These are phyloP conservation scores for Periplaneta americana DNA, from an alignment of 1,140 invertebrate species.

Conservation along the genomic window DNA sequence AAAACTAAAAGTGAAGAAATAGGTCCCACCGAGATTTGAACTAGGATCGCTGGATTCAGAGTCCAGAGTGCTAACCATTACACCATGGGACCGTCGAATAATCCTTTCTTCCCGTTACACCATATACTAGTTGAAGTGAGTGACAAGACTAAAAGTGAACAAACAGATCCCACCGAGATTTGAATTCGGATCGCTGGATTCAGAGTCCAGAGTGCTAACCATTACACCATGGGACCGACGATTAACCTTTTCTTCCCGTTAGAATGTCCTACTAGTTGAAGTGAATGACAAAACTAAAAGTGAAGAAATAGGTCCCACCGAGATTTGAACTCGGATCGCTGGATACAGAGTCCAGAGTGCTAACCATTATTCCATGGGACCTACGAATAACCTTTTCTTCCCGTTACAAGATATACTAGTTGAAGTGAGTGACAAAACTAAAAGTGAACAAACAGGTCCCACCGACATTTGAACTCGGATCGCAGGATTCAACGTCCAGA, in stretches of 20 bases:
- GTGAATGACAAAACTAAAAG: too few species aligned
- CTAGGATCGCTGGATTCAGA: constrained; percentile 86
- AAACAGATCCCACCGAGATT: constrained; percentile 80
- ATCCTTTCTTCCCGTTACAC: too few species aligned
- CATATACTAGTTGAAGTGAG: too few species aligned
- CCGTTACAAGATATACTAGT: too few species aligned
- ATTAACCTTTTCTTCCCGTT: too few species aligned
- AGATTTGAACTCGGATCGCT: constrained; percentile 84
- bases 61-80: constrained; percentile 89
- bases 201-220: constrained; percentile 88
- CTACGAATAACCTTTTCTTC: too few species aligned
- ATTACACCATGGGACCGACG: constrained; percentile 76
- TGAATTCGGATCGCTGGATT: constrained; percentile 86
- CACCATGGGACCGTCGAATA: constrained; percentile 70
- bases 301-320: constrained; percentile 72
- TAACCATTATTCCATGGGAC: constrained; percentile 83
- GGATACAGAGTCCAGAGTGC: constrained; percentile 88
- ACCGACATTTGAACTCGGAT: too few species aligned
- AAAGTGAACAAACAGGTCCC: too few species aligned
- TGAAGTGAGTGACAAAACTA: too few species aligned
- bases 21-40: constrained; percentile 77
- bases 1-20: too few species aligned
- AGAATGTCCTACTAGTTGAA: too few species aligned
- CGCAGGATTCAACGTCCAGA: constrained; percentile 89
- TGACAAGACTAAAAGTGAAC: too few species aligned